Percentiles rank a stretch among this genome's conserved stretches.
These are phyloP conservation scores for Noctua fimbriata DNA, from an alignment of 2,888 invertebrate genomes.

Conservation along the genomic window DNA sequence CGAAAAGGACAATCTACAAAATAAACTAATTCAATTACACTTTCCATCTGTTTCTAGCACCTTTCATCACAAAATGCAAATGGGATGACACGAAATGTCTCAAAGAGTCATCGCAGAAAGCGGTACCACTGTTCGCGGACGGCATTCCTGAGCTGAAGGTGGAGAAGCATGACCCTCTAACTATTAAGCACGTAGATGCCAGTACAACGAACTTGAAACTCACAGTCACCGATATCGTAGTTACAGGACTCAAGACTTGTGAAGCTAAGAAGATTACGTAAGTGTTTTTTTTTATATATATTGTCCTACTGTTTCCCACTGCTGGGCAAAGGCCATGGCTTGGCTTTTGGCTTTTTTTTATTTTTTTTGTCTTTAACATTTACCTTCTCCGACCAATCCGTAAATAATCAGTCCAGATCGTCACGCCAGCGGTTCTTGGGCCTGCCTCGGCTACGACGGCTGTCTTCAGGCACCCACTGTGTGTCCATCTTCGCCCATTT, in stretches of 20 bases:
- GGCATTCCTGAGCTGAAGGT: slow-evolving; percentile 77
- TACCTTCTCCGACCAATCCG: too few relatives aligned
- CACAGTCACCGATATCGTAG: slow-evolving; percentile 67
- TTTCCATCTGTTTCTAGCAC: slow-evolving; percentile 63
- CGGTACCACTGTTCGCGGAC: slow-evolving; percentile 69
- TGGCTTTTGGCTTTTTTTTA: too few relatives aligned
- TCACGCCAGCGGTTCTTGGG: too few relatives aligned
- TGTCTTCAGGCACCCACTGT: too few relatives aligned
- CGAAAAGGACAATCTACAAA: neutral
- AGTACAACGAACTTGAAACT: slow-evolving; percentile 73
- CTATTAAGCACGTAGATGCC: slow-evolving; percentile 74
- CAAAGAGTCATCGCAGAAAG: slow-evolving; percentile 68
- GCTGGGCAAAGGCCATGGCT: neutral
- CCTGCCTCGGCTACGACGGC: too few relatives aligned
- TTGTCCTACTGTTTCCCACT: neutral
- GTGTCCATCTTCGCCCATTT: too few relatives aligned
- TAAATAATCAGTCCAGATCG: too few relatives aligned
- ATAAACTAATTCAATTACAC: slow-evolving; percentile 10
- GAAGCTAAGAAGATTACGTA: slow-evolving; percentile 72
- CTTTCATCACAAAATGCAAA: slow-evolving; percentile 76
- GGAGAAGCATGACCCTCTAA: slow-evolving; percentile 74
- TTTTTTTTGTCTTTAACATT: too few relatives aligned
- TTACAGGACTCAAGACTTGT: slow-evolving; percentile 76
- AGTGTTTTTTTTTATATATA: slow-evolving; percentile 11
- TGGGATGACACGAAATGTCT: slow-evolving; percentile 76